phyloP scores from a whole-genome alignment of 2,113 vertebrate species.

The Pseudonaja textilis region DNA sequence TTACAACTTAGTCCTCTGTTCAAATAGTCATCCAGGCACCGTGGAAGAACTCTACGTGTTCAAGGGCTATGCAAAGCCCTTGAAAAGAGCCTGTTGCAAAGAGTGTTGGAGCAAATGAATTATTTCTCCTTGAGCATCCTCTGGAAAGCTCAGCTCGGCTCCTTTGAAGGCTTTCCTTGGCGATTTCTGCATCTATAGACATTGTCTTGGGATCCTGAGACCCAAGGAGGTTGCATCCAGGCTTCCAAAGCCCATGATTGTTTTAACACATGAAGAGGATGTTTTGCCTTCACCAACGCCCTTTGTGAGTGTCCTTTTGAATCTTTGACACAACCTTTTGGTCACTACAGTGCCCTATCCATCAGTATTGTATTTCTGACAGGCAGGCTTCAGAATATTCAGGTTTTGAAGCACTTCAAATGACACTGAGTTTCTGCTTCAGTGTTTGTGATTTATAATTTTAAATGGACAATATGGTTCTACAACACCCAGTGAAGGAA shows the following conservation, averaged over 20 bases:
- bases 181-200: background rate
- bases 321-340: background rate
- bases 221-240: background rate
- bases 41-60: background rate
- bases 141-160: background rate
- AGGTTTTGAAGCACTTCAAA: background rate
- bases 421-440: background rate
- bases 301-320: background rate
- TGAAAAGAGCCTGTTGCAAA: background rate
- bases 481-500: background rate
- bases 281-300: background rate
- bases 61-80: background rate
- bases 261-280: background rate
- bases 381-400: background rate
- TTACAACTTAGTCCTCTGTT: background rate
- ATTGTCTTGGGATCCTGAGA: background rate
- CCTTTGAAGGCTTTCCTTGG: background rate
- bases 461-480: background rate
- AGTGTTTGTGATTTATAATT: background rate
- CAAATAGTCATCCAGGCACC: background rate
- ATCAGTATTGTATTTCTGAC: background rate
- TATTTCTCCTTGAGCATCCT: background rate
- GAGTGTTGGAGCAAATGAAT: background rate
- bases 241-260: background rate
- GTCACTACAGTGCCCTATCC: background rate